A percentile compares a stretch with the other conserved stretches of the same genome.
phyloP scores from a whole-genome alignment of 2,888 invertebrate species.

The Cheilosia vernalis region DNA sequence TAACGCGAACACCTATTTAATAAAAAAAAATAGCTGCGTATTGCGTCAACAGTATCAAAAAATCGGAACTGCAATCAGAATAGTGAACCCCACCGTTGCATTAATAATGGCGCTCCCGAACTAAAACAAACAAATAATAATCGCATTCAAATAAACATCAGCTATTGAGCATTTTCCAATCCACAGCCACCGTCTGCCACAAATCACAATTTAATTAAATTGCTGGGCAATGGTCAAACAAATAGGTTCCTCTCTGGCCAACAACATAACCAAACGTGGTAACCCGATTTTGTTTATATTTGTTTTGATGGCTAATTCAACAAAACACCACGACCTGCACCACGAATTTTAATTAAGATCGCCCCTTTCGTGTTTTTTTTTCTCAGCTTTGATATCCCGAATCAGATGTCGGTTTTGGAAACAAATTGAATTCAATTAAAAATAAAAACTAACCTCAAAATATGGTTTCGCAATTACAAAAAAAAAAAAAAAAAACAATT shows the following conservation, averaged over 20 bases:
- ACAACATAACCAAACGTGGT: conserved; percentile 9
- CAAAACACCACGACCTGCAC: conserved; percentile 8
- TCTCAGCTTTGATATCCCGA: not conserved
- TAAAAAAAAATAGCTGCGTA: too few relatives aligned
- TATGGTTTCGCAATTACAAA: too few relatives aligned
- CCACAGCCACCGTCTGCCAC: conserved; percentile 33
- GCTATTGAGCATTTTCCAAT: not conserved
- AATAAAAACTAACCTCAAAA: not conserved
- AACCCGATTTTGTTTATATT: not conserved
- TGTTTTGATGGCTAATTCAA: conserved; percentile 25
- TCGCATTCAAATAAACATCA: not conserved
- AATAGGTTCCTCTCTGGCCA: conserved; percentile 7
- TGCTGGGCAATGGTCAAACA: not conserved
- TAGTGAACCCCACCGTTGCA: not conserved
- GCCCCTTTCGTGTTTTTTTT: not conserved
- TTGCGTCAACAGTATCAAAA: too few relatives aligned
- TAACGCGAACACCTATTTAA: too few relatives aligned
- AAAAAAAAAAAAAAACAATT: too few relatives aligned
- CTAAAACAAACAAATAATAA: not conserved
- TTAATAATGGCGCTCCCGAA: not conserved
- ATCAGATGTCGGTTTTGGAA: conserved; percentile 13
- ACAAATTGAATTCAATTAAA: conserved; percentile 52
- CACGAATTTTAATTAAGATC: conserved; percentile 58
- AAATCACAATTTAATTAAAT: conserved; percentile 63
- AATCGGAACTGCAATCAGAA: too few relatives aligned